Conservation (phyloP, 2,888 invertebrate species). For the Reticulitermes lucifugus region DNA sequence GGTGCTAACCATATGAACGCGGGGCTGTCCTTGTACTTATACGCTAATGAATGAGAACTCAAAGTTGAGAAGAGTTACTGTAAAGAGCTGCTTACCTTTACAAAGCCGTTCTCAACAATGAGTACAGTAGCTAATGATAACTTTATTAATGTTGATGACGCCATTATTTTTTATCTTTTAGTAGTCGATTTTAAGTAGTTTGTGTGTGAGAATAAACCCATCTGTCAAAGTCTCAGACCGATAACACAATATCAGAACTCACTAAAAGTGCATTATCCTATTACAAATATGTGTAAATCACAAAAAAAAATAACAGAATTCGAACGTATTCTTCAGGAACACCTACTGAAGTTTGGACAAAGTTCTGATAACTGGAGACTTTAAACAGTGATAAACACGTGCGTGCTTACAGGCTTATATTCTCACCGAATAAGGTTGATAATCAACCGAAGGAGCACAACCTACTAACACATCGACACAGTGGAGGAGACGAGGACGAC, state of each 20-base stretch:
- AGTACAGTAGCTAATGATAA: slow-evolving; percentile 3
- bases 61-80: neutral
- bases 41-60: neutral
- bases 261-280: too few relatives aligned
- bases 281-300: too few relatives aligned
- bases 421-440: neutral
- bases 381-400: neutral
- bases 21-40: neutral
- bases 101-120: neutral
- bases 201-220: neutral
- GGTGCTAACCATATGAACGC: slow-evolving; percentile 42
- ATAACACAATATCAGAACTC: too few relatives aligned
- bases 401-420: neutral
- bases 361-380: neutral
- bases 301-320: too few relatives aligned
- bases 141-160: slow-evolving; percentile 14
- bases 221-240: too few relatives aligned
- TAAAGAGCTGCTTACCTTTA: neutral
- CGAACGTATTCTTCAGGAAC: too few relatives aligned
- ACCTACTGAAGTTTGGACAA: too few relatives aligned
- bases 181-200: slow-evolving; percentile 9
- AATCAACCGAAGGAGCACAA: neutral
- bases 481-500: slow-evolving; percentile 47
- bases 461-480: neutral
- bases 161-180: slow-evolving; percentile 20